Percentiles rank a stretch among this genome's conserved stretches.
Evolutionary conservation across 2,797 vertebrate genomes (phyloP).

Genomic region (Chelon auratus): DNA sequence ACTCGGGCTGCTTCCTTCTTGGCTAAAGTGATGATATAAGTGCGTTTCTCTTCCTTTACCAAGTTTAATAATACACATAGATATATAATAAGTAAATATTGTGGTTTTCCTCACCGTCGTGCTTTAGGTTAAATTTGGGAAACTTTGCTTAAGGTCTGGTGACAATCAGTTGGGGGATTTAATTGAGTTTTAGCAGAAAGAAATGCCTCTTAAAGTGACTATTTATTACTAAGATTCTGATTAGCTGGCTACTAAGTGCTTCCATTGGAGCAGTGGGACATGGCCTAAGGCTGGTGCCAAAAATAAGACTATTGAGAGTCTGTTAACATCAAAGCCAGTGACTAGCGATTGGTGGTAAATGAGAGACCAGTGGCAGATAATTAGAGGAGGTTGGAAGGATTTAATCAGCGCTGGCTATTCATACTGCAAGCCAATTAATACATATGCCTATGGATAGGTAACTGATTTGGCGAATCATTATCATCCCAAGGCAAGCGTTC

Average conservation of each 20-base stretch:
- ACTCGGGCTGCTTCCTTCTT: background rate
- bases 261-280: background rate
- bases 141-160: too few relatives aligned
- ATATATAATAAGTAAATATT: too few relatives aligned
- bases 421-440: too few relatives aligned
- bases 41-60: background rate
- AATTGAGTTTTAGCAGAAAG: too few relatives aligned
- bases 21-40: background rate
- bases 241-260: background rate
- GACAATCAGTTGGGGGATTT: too few relatives aligned
- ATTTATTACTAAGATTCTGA: background rate
- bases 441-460: background rate
- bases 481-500: background rate
- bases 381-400: background rate
- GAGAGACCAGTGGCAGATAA: background rate
- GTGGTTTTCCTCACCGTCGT: too few relatives aligned
- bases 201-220: background rate
- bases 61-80: background rate
- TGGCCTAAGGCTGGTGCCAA: background rate
- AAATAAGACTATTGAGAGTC: too few relatives aligned
- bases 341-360: background rate
- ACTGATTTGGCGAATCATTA: background rate
- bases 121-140: too few relatives aligned
- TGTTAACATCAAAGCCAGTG: background rate
- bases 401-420: too few relatives aligned